phyloP scores from a whole-genome alignment of 2,113 vertebrate species.

The Dissostichus mawsoni region DNA sequence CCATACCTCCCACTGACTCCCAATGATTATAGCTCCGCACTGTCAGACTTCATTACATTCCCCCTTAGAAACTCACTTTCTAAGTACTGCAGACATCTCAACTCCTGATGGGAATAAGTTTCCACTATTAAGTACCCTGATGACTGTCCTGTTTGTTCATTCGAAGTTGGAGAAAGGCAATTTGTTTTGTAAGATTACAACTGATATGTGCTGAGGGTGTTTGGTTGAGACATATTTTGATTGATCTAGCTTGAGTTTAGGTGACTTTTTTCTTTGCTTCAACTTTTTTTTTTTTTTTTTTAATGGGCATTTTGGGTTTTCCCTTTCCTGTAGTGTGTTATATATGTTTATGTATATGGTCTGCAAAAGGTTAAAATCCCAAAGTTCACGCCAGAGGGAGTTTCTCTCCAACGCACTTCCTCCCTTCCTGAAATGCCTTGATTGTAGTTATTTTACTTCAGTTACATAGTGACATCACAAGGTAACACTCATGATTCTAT shows the following conservation, averaged over 20 bases:
- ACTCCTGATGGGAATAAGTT: slow-evolving; percentile 65
- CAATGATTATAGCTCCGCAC: slow-evolving; percentile 74
- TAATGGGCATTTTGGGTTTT: too few species aligned
- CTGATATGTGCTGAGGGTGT: slow-evolving; percentile 17
- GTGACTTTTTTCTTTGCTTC: background rate
- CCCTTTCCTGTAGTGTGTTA: too few species aligned
- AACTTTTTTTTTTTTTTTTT: background rate
- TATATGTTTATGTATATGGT: too few species aligned
- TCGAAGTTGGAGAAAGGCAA: slow-evolving; percentile 29
- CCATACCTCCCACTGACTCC: slow-evolving; percentile 77
- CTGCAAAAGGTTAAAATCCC: too few species aligned
- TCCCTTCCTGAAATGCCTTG: too few species aligned
- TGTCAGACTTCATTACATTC: slow-evolving; percentile 80
- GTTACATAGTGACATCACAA: too few species aligned
- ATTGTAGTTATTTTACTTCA: too few species aligned
- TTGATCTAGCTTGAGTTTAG: slow-evolving; percentile 1
- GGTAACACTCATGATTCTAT: too few species aligned
- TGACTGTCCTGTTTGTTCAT: slow-evolving; percentile 37
- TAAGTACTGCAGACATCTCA: slow-evolving; percentile 72
- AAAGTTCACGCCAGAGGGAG: too few species aligned
- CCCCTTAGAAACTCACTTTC: slow-evolving; percentile 73
- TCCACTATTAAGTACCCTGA: slow-evolving; percentile 22
- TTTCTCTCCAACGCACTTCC: too few species aligned
- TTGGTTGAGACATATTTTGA: background rate
- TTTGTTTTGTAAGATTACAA: background rate